Evolutionary conservation across 2,888 invertebrate species (phyloP).

Genomic region (Parnassius apollo): DNA sequence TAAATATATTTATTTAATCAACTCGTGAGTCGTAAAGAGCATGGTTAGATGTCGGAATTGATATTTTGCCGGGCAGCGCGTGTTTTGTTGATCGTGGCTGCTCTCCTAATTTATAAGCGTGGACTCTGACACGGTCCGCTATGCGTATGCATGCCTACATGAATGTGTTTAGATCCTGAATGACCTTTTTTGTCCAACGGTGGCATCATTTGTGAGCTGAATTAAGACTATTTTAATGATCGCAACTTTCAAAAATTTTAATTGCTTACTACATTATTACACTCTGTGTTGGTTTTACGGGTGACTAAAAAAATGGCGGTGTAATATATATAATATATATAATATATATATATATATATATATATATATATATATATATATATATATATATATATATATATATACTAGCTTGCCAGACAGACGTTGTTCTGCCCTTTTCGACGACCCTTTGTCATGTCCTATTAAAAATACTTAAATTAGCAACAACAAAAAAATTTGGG

Average conservation of each 20-base stretch:
- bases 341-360: no score
- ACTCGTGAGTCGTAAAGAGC: constrained; percentile 53
- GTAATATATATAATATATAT: no score
- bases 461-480: no score
- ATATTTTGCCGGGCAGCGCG: constrained; percentile 57
- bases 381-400: no score
- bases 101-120: constrained; percentile 75
- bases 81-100: constrained; percentile 62
- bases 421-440: no score
- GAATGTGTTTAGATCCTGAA: constrained; percentile 19
- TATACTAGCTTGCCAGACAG: no score
- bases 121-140: constrained; percentile 64
- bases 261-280: no score
- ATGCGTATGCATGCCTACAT: constrained; percentile 44
- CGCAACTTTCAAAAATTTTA: background rate
- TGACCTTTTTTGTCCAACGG: constrained; percentile 4
- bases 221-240: background rate
- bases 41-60: constrained; percentile 60
- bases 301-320: background rate
- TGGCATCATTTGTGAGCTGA: constrained; percentile 1
- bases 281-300: background rate
- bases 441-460: no score
- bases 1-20: no score
- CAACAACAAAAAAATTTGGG: no score
- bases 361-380: no score